phyloP scores from a whole-genome alignment of 2,113 vertebrate species.

The Lynx canadensis region DNA sequence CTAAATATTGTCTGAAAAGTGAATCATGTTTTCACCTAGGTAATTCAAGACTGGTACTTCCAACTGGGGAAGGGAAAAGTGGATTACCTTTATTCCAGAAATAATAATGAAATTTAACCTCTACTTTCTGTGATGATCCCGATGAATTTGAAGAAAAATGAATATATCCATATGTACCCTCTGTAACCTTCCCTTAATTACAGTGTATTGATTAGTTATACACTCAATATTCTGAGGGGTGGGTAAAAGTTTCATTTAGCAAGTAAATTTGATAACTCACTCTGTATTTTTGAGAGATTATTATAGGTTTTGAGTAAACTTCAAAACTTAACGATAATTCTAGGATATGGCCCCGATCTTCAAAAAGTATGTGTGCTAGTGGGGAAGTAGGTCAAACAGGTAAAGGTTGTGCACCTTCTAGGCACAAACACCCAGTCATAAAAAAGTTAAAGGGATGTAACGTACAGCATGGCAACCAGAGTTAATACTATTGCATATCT shows the following conservation, averaged over 20 bases:
- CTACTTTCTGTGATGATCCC: background rate
- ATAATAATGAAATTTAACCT: background rate
- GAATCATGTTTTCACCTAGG: background rate
- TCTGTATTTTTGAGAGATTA: background rate
- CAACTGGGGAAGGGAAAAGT: background rate
- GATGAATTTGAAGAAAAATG: background rate
- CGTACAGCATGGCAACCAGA: background rate
- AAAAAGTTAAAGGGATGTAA: background rate
- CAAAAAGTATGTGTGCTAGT: background rate
- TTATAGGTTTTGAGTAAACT: background rate
- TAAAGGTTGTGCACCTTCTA: background rate
- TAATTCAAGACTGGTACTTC: conserved; percentile 17
- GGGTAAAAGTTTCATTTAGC: background rate
- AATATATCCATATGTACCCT: background rate
- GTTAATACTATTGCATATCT: background rate
- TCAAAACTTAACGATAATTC: background rate
- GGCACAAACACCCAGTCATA: background rate
- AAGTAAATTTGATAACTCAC: background rate
- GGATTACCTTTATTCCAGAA: background rate
- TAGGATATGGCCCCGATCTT: background rate
- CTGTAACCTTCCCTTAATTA: background rate
- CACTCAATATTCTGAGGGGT: background rate
- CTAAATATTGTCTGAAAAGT: background rate
- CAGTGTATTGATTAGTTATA: background rate
- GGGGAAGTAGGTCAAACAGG: accelerated